Evolutionary conservation across 2,797 vertebrate genomes (phyloP).

Genomic region (Cynodonichthys magdalenae): DNA sequence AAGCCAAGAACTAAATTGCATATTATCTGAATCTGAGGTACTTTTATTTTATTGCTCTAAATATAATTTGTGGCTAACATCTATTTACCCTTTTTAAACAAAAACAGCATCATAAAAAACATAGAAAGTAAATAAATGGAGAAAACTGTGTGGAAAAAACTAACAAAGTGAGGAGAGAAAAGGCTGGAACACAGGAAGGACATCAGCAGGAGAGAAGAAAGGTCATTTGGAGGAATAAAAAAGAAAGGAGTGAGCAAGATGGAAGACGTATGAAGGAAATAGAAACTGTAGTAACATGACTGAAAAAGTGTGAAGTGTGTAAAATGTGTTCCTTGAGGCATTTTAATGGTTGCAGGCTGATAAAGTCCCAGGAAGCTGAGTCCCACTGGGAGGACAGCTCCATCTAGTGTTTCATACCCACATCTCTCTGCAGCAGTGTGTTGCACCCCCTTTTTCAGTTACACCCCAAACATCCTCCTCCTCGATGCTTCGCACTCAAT

Average conservation of each 20-base stretch:
- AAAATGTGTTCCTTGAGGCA: slow-evolving; percentile 9
- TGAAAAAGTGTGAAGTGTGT: not conserved
- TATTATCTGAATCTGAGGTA: not conserved
- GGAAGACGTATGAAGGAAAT: not conserved
- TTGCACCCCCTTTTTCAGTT: slow-evolving; percentile 18
- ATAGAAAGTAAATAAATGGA: not conserved
- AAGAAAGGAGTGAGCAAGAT: not conserved
- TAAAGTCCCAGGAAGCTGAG: slow-evolving; percentile 2
- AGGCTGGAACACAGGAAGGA: too few species aligned
- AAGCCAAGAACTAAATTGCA: not conserved
- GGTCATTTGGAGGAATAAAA: not conserved
- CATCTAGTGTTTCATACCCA: slow-evolving; percentile 42
- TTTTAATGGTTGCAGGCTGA: slow-evolving; percentile 8
- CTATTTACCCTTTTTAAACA: too few species aligned
- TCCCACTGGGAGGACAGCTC: slow-evolving; percentile 40
- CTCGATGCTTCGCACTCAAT: slow-evolving; percentile 19
- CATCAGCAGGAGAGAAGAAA: not conserved
- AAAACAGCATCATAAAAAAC: not conserved
- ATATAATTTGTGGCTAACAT: not conserved
- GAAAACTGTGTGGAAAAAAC: not conserved
- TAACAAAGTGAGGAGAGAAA: not conserved
- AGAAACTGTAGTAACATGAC: not conserved
- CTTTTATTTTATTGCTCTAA: not conserved
- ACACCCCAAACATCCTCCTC: slow-evolving; percentile 27
- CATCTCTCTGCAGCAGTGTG: not conserved